Conservation (phyloP, 2,797 vertebrate species). For the Sebastes umbrosus region DNA sequence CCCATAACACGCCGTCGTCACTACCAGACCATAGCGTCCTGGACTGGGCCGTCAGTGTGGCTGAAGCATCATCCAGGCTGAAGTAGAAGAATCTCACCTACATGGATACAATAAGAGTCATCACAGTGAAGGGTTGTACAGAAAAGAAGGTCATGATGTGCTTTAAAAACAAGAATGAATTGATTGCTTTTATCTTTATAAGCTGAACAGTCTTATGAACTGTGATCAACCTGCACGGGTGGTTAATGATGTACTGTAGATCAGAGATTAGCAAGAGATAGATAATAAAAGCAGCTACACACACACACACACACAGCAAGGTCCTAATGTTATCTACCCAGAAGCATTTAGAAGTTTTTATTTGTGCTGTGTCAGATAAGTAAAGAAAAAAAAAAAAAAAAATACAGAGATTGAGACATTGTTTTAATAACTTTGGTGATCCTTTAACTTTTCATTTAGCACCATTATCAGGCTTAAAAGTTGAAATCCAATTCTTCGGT, state of each 20-base stretch:
- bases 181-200: neutral
- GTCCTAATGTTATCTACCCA: neutral
- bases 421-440: neutral
- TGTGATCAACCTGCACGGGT: neutral
- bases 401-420: neutral
- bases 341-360: neutral
- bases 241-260: neutral
- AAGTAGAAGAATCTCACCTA: slow-evolving; percentile 82
- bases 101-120: neutral
- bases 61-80: slow-evolving; percentile 51
- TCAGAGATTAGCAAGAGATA: slow-evolving; percentile 1
- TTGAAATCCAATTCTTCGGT: too few species aligned
- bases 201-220: neutral
- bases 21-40: slow-evolving; percentile 57
- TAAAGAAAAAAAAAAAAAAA: neutral
- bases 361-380: neutral
- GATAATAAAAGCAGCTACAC: neutral
- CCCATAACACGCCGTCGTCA: slow-evolving; percentile 71
- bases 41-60: slow-evolving; percentile 53
- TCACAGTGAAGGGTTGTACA: neutral
- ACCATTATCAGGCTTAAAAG: too few species aligned
- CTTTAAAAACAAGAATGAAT: neutral
- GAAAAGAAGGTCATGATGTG: neutral
- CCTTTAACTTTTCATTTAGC: too few species aligned
- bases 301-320: neutral